phyloP scores from a whole-genome alignment of 2,888 invertebrate species.

The Luperina testacea region DNA sequence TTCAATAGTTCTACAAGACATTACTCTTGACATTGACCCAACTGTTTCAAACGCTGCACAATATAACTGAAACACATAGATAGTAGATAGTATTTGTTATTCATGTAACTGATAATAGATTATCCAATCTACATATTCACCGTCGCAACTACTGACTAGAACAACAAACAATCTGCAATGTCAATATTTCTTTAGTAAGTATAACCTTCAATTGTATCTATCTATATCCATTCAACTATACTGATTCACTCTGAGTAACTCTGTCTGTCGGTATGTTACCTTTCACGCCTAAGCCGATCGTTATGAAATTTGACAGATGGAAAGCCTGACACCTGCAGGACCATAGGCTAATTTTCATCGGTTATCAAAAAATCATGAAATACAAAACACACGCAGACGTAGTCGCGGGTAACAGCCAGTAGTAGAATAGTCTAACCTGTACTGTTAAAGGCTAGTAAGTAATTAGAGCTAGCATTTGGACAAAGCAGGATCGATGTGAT shows the following conservation, averaged over 20 bases:
- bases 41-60: not conserved
- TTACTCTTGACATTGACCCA: not conserved
- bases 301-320: not conserved
- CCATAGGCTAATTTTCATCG: not conserved
- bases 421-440: not conserved
- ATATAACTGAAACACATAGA: not conserved
- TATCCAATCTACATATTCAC: constrained; percentile 27
- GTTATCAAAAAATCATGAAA: not conserved
- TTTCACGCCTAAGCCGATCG: not conserved
- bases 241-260: not conserved
- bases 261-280: not conserved
- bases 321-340: not conserved
- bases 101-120: constrained; percentile 24
- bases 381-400: not conserved
- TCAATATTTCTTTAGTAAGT: constrained; percentile 28
- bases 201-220: constrained; percentile 13
- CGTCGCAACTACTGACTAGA: constrained; percentile 11
- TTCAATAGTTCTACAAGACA: not conserved
- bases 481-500: not conserved
- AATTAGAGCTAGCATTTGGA: not conserved
- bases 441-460: not conserved
- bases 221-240: not conserved
- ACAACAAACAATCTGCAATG: constrained; percentile 28
- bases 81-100: constrained; percentile 8
- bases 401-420: not conserved